Percentiles rank a stretch among this genome's conserved stretches.
Evolutionary conservation across 2,113 vertebrate species (phyloP).

Genomic region (Myotis brandtii): DNA sequence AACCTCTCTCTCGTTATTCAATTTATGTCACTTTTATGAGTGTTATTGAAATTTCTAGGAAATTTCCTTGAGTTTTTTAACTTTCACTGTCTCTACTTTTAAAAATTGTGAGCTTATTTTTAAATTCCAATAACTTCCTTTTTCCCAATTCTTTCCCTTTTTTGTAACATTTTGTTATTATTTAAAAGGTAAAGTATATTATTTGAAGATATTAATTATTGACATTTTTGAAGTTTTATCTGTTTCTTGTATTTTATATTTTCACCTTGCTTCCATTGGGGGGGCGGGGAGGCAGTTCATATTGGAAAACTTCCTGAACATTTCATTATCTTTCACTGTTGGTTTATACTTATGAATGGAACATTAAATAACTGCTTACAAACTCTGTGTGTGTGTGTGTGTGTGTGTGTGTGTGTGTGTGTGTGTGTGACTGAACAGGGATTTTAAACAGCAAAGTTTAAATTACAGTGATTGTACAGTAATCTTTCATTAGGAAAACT

Average conservation of each 20-base stretch:
- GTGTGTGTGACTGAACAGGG: neutral
- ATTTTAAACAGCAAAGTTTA: neutral
- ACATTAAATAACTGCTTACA: conserved; percentile 28
- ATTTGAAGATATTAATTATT: conserved; percentile 28
- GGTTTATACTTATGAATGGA: neutral
- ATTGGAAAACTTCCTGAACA: neutral
- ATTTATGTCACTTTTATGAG: neutral
- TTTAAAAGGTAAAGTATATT: conserved; percentile 11
- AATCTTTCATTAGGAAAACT: neutral
- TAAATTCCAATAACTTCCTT: neutral
- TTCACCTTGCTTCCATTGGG: neutral
- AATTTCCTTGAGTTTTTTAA: neutral
- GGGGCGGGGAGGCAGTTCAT: neutral
- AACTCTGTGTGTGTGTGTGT: neutral
- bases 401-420: neutral
- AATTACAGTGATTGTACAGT: too few relatives aligned
- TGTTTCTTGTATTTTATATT: neutral
- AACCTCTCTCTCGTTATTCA: neutral
- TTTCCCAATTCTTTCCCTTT: neutral
- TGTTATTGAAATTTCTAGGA: neutral
- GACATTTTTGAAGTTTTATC: neutral
- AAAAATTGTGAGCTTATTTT: neutral
- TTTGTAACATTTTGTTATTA: neutral
- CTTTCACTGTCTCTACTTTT: neutral
- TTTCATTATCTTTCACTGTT: neutral